Percentiles rank a stretch among this genome's conserved stretches.
phyloP scores from a whole-genome alignment of 1,140 invertebrate genomes.

The Arion vulgaris region DNA sequence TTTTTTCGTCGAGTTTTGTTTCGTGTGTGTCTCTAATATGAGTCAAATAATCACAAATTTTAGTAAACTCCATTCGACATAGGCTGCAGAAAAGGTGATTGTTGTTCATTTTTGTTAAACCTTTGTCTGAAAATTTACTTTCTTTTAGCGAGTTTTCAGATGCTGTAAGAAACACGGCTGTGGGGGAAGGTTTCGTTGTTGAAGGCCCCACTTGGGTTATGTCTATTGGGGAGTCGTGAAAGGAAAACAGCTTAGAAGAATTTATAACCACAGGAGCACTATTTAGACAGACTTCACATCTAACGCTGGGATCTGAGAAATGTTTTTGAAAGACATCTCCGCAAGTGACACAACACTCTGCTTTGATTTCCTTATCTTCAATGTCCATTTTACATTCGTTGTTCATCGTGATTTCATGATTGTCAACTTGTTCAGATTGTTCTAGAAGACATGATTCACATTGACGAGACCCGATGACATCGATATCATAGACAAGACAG shows the following conservation, averaged over 20 bases:
- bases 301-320: background rate
- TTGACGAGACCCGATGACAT: no score
- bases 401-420: background rate
- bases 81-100: conserved; percentile 33
- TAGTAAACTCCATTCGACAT: conserved; percentile 25
- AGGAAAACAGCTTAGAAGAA: conserved; percentile 27
- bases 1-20: background rate
- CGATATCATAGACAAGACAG: background rate
- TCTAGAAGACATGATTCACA: background rate
- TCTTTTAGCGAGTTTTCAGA: background rate
- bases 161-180: background rate
- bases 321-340: conserved; percentile 19
- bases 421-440: background rate
- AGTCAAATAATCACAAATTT: conserved; percentile 25
- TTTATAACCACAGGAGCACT: background rate
- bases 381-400: background rate
- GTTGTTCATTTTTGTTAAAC: background rate
- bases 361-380: background rate
- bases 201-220: background rate
- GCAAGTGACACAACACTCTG: conserved; percentile 28
- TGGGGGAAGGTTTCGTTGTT: background rate
- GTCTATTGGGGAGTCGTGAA: conserved; percentile 1
- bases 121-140: background rate
- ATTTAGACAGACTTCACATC: background rate
- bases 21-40: conserved; percentile 24